Evolutionary conservation across 2,888 invertebrate species (phyloP).

Genomic region (Caradrina clavipalpis): DNA sequence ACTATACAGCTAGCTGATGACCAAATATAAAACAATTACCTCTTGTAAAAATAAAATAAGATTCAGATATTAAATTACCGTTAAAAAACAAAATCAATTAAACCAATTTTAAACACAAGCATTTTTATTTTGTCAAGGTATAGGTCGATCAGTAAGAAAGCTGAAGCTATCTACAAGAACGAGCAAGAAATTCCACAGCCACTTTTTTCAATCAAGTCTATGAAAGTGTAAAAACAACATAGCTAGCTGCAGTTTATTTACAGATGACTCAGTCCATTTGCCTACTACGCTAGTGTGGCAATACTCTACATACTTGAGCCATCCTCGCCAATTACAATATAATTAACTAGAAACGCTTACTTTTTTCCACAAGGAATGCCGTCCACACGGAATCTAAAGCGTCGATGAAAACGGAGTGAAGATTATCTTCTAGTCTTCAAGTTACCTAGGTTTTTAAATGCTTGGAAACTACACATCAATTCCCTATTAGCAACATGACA

Average conservation of each 20-base stretch:
- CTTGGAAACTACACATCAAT: slow-evolving; percentile 71
- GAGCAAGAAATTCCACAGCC: background rate
- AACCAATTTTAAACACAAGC: too few relatives aligned
- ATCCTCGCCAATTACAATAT: slow-evolving; percentile 62
- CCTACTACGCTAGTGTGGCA: slow-evolving; percentile 38
- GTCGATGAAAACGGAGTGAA: slow-evolving; percentile 66
- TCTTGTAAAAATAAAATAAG: too few relatives aligned
- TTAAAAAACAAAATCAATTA: too few relatives aligned
- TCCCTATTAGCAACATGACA: slow-evolving; percentile 70
- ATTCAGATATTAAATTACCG: too few relatives aligned
- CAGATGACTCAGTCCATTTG: slow-evolving; percentile 38
- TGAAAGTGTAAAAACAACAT: slow-evolving; percentile 5
- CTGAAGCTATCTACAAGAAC: too few relatives aligned
- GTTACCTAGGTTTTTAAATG: slow-evolving; percentile 67
- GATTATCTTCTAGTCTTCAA: slow-evolving; percentile 60
- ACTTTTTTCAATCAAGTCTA: background rate
- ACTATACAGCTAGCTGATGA: too few relatives aligned
- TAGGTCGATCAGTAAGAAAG: too few relatives aligned
- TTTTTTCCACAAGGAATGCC: slow-evolving; percentile 60
- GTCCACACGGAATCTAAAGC: slow-evolving; percentile 62
- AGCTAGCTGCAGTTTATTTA: background rate
- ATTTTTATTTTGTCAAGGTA: too few relatives aligned
- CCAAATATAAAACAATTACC: too few relatives aligned
- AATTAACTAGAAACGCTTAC: slow-evolving; percentile 51
- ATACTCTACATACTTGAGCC: slow-evolving; percentile 43